Conservation (phyloP, 2,797 vertebrate genomes). For the Pelodytes ibericus region DNA sequence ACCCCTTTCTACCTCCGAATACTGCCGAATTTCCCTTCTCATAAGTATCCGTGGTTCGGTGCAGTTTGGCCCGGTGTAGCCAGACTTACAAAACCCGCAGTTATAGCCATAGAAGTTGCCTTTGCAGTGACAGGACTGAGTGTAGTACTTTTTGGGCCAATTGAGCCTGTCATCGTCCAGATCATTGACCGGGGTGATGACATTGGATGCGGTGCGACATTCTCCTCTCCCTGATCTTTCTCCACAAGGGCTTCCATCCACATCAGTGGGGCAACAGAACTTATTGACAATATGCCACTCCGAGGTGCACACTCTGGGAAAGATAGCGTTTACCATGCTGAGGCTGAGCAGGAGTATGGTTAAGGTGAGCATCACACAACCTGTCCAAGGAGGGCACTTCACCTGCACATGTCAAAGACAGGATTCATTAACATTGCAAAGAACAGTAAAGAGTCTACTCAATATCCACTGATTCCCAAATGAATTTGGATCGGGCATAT, state of each 20-base stretch:
- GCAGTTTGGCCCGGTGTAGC: not conserved
- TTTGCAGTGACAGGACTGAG: not conserved
- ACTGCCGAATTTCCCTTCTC: not conserved
- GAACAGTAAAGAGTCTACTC: too few relatives aligned
- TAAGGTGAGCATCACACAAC: not conserved
- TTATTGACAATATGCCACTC: not conserved
- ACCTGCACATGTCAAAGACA: not conserved
- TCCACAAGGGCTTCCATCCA: not conserved
- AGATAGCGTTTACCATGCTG: not conserved
- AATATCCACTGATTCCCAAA: too few relatives aligned
- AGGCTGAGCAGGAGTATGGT: not conserved
- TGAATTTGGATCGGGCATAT: too few relatives aligned
- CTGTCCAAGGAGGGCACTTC: not conserved
- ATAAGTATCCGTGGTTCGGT: not conserved
- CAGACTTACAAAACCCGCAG: not conserved
- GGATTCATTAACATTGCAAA: too few relatives aligned
- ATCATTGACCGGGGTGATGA: too few relatives aligned
- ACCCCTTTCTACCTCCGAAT: not conserved
- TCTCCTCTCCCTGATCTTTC: not conserved
- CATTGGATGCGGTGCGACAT: not conserved
- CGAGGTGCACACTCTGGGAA: not conserved
- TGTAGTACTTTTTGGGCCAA: not conserved
- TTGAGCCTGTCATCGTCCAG: not conserved
- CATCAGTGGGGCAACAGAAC: not conserved
- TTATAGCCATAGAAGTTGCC: not conserved